phyloP scores from a whole-genome alignment of 1,140 invertebrate species.

The Arctopsyche grandis region DNA sequence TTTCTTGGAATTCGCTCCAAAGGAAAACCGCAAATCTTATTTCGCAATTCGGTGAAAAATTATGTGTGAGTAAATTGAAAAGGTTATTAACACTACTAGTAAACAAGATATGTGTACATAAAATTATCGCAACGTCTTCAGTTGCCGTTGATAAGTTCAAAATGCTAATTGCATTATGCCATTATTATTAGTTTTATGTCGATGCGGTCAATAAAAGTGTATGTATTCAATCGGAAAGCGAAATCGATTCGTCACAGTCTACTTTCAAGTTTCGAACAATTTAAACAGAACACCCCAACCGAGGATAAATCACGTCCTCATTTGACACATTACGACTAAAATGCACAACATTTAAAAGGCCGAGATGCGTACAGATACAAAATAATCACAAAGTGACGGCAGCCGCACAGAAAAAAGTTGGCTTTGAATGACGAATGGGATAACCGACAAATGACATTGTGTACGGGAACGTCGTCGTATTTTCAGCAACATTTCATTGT shows the following conservation, averaged over 20 bases:
- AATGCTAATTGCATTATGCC: too few species aligned
- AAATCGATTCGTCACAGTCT: too few species aligned
- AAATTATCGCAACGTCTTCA: too few species aligned
- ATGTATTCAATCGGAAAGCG: too few species aligned
- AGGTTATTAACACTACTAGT: too few species aligned
- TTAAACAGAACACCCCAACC: not conserved
- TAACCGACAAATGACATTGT: not conserved
- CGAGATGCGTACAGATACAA: not conserved
- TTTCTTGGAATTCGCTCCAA: not conserved
- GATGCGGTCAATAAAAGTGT: too few species aligned
- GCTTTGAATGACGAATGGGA: too few species aligned
- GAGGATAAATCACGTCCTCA: not conserved
- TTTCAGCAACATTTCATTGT: slow-evolving; percentile 19
- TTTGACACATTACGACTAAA: not conserved
- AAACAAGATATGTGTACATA: too few species aligned
- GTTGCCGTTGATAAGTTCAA: too few species aligned
- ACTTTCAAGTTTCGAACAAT: not conserved
- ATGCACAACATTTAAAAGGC: not conserved
- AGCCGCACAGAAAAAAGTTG: not conserved
- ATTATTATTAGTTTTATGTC: too few species aligned
- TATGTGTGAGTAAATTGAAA: not conserved
- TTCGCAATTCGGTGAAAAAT: not conserved
- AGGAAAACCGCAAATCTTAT: slow-evolving; percentile 20
- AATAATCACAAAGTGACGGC: not conserved
- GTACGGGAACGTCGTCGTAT: not conserved